Evolutionary conservation across 2,113 vertebrate genomes (phyloP), one percentile per base, ranked within the genome.

Genomic region (Cathartes aura): DNA sequence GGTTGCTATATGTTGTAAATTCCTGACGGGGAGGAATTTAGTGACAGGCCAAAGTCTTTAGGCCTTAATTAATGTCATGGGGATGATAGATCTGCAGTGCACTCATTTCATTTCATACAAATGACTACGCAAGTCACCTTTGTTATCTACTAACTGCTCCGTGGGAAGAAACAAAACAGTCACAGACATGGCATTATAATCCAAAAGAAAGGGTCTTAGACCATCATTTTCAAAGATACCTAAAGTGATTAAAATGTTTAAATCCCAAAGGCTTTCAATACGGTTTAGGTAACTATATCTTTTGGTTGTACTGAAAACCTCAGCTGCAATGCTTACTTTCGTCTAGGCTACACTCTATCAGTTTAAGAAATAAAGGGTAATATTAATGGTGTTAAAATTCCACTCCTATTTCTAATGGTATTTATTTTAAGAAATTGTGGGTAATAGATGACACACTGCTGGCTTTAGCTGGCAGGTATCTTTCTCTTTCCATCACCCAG

Each of bases 1-100:
- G 81, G 70, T 52, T 83, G n/a, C 30, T 86, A 11, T 73, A 79
- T 83, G 66, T 45, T 94, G 78, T 94, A 95, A 95, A 96, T 97
- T 97, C 95, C 94, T 93, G 87, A 96, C 58, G 58, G 66, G 95
- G 91, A 95, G 91, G 94, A 93, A 94, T 93, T 93, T 36, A 95
- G 74, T 96, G 97, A 94, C 96, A 96, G 79, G 29, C 66, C 74
- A 94, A 84, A 94, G 73, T 89, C 89, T 96, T 96, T 66, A 97
- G 74, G 89, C 84, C 45, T 82, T 96, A 96, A 96, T 96, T 97
- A 97, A 93, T 71, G 78, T 97, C 94, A 94, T 43, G 38, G 74
- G 83, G 88, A 96, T 97, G 95, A 96, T 59, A 86, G 93, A 96
- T 95, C 42, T 90, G 53, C 66, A 90, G 38, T 22, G 42, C 78